Evolutionary conservation across 2,113 vertebrate species (phyloP), one percentile per base, ranked within the genome.

Genomic region (Todiramphus saurophagus): DNA sequence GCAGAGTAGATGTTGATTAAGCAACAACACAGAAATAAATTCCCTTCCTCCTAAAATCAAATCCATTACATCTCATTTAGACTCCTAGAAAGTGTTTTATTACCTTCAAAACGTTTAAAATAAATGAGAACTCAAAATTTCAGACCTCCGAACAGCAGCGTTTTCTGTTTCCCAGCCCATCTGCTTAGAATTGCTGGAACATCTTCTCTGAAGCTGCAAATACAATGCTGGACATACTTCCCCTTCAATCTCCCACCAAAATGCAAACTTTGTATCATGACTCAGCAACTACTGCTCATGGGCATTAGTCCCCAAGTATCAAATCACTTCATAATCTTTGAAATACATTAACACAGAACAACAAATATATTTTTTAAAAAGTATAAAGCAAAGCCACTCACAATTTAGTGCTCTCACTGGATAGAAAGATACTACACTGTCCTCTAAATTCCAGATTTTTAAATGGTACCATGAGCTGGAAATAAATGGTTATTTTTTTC

Each of bases 1-100:
- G 97, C 96, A 91, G 92, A 62, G 83, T 76, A 93, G 96, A 96
- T 91, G 93, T 74, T 95, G 97, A 97, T 96, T 94, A 98, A 95
- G 97, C 93, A 94, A 97, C 95, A 94, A 78, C 94, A 89, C 80
- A 68, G 87, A 95, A 97, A 93, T 75, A 75, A 83, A 92, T 74
- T 80, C 92, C 87, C 91, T 83, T 89, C 58, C 93, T 91, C 70
- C 92, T 46, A 68, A 94, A 97, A 95, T 93, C 78, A 84, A 90
- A 93, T 70, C 73, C 67, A 87, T 84, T 85, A 19, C 16, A 84
- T 94, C 96, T 95, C 35, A 94, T 87, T 95, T 91, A 96, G 90
- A 84, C n/a, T 60, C 82, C 62, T 66, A 66, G 39, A 96, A 85
- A 89, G 56, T 27, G 31, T 63, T 93, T 69, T 58, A 68, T 80